Evolutionary conservation across 2,797 vertebrate genomes (phyloP), one percentile per base, ranked within the genome.

Genomic region (Tiaroga cobitis): DNA sequence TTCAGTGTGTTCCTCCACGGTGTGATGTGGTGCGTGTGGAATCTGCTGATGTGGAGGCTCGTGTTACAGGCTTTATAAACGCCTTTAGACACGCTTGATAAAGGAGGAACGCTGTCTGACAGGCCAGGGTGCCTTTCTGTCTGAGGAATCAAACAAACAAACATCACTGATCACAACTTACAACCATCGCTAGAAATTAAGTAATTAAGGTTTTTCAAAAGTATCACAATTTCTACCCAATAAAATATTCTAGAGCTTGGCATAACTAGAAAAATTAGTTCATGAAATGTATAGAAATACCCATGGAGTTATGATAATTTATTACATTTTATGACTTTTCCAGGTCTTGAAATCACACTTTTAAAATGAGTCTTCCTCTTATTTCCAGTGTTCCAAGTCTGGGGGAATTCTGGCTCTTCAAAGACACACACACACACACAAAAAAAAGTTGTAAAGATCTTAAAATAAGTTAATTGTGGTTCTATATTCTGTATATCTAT

Each of bases 1-100:
- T 92, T 91, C 90, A 90, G 86, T 85, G 87, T 74, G 86, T 49
- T 32, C 75, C 49, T 74, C 61, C 84, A 87, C 46, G 75, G 54
- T 18, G 63, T 83, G 85, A 79, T 78, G 74, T 51, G 80, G 74
- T 78, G 46, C 0, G 32, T 11, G 29, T 70, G 85, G 51, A 77
- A 82, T 77, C 79, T 41, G 83, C 76, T 76, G 77, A 51, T 86
- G 78, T 75, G 82, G 88, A 87, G 21, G 37, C 49, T 72, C 51
- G 29, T 32, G 80, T 73, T 72, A 43, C 51, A 15, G 6, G 2
- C 81, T 74, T 63, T 74, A 82, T 72, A 72, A 68, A 32, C 39
- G 2, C 1, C 81, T 74, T 63, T 49, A 82, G 59, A 72, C 69
- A 32, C 26, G 41, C 69, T 82, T 63, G 69, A 74, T 3, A 63